Conservation (phyloP, 2,113 vertebrate species). For the Nothobranchius kuhntae region DNA sequence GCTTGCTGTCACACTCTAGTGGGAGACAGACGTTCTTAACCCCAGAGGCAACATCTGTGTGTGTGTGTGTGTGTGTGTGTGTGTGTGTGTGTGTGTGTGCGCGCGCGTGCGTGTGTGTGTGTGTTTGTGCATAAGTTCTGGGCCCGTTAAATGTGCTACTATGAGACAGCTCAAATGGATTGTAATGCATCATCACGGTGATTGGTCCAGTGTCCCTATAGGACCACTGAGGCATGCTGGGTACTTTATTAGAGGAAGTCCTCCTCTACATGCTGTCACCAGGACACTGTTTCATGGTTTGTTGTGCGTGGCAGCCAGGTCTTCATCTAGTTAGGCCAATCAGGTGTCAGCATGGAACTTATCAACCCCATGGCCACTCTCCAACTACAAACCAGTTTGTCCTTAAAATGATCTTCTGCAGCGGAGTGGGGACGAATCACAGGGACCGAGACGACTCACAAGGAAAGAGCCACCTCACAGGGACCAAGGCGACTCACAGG, state of each 20-base stretch:
- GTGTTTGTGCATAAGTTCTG: slow-evolving; percentile 3
- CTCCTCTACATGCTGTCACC: slow-evolving; percentile 33
- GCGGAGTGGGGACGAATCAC: slow-evolving; percentile 11
- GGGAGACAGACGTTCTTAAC: slow-evolving; percentile 57
- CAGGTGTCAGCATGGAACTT: slow-evolving; percentile 53
- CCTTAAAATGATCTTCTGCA: slow-evolving; percentile 32
- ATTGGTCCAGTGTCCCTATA: slow-evolving; percentile 28
- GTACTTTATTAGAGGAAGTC: slow-evolving; percentile 63
- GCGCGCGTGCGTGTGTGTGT: background rate
- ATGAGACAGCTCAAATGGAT: slow-evolving; percentile 11
- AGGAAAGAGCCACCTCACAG: too few relatives aligned
- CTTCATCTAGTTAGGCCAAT: slow-evolving; percentile 46
- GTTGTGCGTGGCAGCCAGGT: slow-evolving; percentile 28
- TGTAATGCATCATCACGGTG: slow-evolving; percentile 7
- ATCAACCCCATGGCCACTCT: slow-evolving; percentile 42
- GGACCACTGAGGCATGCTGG: slow-evolving; percentile 56
- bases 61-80: background rate
- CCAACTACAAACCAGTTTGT: slow-evolving; percentile 40
- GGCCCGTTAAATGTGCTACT: slow-evolving; percentile 9
- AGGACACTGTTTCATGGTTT: slow-evolving; percentile 62
- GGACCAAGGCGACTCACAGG: too few relatives aligned
- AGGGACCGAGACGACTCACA: slow-evolving; percentile 8
- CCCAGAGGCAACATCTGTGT: slow-evolving; percentile 61
- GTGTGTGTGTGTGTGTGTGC: slow-evolving; percentile 21
- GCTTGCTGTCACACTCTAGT: slow-evolving; percentile 66